Conservation (phyloP, 2,888 invertebrate genomes). For the Drosophila nr. perissopoda region DNA sequence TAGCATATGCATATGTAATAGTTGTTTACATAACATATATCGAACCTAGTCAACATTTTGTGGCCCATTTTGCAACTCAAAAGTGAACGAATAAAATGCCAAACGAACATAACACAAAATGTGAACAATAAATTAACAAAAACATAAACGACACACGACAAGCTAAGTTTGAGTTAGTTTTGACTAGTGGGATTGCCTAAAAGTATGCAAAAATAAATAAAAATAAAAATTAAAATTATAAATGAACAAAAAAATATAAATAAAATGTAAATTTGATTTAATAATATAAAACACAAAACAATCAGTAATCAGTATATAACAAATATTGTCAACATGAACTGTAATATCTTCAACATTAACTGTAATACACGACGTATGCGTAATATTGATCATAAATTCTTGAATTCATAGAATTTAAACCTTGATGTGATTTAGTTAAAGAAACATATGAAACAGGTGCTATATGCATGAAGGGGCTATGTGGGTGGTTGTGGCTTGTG, state of each 20-base stretch:
- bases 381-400: slow-evolving; percentile 35
- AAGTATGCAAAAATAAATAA: slow-evolving; percentile 67
- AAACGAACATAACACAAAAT: slow-evolving; percentile 67
- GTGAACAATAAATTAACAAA: slow-evolving; percentile 48
- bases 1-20: slow-evolving; percentile 50
- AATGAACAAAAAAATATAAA: slow-evolving; percentile 23
- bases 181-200: slow-evolving; percentile 85
- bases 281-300: slow-evolving; percentile 7
- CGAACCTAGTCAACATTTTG: slow-evolving; percentile 27
- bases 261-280: slow-evolving; percentile 16
- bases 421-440: slow-evolving; percentile 20
- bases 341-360: slow-evolving; percentile 21
- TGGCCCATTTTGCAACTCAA: slow-evolving; percentile 51
- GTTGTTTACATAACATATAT: slow-evolving; percentile 53
- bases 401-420: slow-evolving; percentile 16
- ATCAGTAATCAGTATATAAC: not conserved
- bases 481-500: slow-evolving; percentile 12
- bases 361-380: slow-evolving; percentile 42
- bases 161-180: slow-evolving; percentile 84
- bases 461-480: slow-evolving; percentile 49
- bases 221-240: slow-evolving; percentile 53
- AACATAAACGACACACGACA: slow-evolving; percentile 73
- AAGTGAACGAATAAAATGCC: slow-evolving; percentile 62
- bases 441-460: slow-evolving; percentile 32
- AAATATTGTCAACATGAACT: slow-evolving; percentile 19